Base-by-base conservation (phyloP, 2,797 vertebrate genomes). In the Sebastes trivittatus region DNA sequence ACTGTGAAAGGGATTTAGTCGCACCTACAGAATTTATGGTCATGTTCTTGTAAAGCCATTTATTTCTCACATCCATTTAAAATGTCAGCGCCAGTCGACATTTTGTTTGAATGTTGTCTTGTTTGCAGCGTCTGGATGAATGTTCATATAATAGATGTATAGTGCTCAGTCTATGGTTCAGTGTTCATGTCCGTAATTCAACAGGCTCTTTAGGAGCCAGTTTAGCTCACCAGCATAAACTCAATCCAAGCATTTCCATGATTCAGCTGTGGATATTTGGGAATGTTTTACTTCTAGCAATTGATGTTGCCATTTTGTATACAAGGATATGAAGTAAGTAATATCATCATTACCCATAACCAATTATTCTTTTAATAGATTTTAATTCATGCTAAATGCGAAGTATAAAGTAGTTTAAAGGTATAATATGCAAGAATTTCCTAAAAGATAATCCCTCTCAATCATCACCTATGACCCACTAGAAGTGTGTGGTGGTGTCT, bases 181-280 rank as follows among this genome's bases (percentile, higher is more conserved):
- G 72, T 89, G 73, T 80, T 73, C 25, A 60, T 30, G 59, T 87
- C 75, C 49, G 61, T 81, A 62, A 69, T 64, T 87, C 36, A 55
- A 61, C 58, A 7, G 82, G 84, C 81, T 90, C 78, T 18, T 7
- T 34, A n/a, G 42, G 67, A 90, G 86, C 66, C 80, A 8, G 11
- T 87, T 90, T 70, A 89, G 82, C 79, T 93, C 92, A 94, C 92
- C 93, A 93, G 93, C 92, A 92, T 87, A 83, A 81, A 87, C 70
- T 84, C 63, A 78, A 36, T 78, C 70, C 4, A 82, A 86, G 81
- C 78, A 81, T 93, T 86, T 87, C 59, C 69, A 86, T 82, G 22
- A 83, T 68, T 83, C 82, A 75, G 69, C 42, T 81, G 54, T 87
- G 76, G 42, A 81, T 76, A 77, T 81, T 34, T 64, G 59, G 64